phyloP scores from a whole-genome alignment of 2,888 invertebrate genomes.

The Mystacides longicornis region DNA sequence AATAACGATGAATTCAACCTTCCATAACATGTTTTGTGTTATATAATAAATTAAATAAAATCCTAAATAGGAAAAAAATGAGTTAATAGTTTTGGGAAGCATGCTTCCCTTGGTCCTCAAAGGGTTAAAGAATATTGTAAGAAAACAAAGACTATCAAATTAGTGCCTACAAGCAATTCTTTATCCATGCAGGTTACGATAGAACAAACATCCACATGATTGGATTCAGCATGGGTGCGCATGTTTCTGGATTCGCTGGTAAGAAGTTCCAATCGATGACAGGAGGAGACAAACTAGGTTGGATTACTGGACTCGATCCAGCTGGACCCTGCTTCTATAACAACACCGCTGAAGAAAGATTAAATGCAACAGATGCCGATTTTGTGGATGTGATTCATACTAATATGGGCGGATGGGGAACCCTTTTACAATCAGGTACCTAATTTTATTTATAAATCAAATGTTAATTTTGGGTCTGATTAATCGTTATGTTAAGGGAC shows the following conservation, averaged over 20 bases:
- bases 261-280: constrained; percentile 11
- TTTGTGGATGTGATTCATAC: constrained; percentile 22
- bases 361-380: not conserved
- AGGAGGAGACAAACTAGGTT: constrained; percentile 17
- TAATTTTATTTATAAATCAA: too few relatives aligned
- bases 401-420: constrained; percentile 8
- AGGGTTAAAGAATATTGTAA: too few relatives aligned
- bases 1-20: too few relatives aligned
- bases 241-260: constrained; percentile 16
- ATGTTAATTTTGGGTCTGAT: too few relatives aligned
- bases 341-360: constrained; percentile 6
- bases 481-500: too few relatives aligned
- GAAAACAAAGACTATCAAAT: too few relatives aligned
- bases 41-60: too few relatives aligned
- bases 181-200: not conserved
- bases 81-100: too few relatives aligned
- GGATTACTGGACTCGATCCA: constrained; percentile 16
- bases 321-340: constrained; percentile 23
- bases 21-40: too few relatives aligned
- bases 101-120: too few relatives aligned
- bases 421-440: constrained; percentile 5
- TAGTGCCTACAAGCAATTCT: too few relatives aligned
- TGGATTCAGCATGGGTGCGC: constrained; percentile 19
- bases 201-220: constrained; percentile 9
- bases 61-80: too few relatives aligned